A percentile compares a stretch with the other conserved stretches of the same genome.
Conservation (phyloP, 2,888 invertebrate species). For the Pemphredon lugubris region DNA sequence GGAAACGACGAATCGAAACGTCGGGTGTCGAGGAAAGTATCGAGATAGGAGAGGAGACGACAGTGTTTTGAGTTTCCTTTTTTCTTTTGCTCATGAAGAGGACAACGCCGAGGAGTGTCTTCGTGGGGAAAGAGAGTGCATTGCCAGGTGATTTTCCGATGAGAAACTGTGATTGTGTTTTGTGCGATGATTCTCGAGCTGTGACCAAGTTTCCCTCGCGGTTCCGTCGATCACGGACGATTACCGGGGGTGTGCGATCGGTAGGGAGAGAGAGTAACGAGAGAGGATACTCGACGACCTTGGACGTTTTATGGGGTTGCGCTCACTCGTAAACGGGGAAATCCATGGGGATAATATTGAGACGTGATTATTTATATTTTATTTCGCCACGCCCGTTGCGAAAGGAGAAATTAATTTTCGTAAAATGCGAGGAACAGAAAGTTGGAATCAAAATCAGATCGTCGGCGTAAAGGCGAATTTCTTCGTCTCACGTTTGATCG, state of each 20-base stretch:
- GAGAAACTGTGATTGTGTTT: slow-evolving; percentile 55
- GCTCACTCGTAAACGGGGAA: slow-evolving; percentile 1
- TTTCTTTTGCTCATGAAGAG: too few species aligned
- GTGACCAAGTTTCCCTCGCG: slow-evolving; percentile 50
- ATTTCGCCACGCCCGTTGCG: background rate
- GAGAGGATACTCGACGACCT: slow-evolving; percentile 1
- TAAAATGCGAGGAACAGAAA: background rate
- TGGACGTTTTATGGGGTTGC: background rate
- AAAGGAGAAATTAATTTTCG: background rate
- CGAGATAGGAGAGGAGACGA: background rate
- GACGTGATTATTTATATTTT: background rate
- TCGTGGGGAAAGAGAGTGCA: slow-evolving; percentile 37
- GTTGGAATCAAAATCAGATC: background rate
- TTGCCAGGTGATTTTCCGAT: slow-evolving; percentile 66
- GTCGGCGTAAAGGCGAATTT: background rate
- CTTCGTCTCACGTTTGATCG: background rate
- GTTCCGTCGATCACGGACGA: slow-evolving; percentile 18
- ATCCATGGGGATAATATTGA: background rate
- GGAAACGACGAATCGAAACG: background rate
- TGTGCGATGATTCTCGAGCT: slow-evolving; percentile 43
- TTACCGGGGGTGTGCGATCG: slow-evolving; percentile 23
- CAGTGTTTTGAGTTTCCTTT: slow-evolving; percentile 1
- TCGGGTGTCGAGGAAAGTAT: background rate
- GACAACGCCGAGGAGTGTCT: background rate
- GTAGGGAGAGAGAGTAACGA: slow-evolving; percentile 10